Evolutionary conservation across 2,888 invertebrate genomes (phyloP).

Genomic region (Kuschelorhynchus macadamiae): DNA sequence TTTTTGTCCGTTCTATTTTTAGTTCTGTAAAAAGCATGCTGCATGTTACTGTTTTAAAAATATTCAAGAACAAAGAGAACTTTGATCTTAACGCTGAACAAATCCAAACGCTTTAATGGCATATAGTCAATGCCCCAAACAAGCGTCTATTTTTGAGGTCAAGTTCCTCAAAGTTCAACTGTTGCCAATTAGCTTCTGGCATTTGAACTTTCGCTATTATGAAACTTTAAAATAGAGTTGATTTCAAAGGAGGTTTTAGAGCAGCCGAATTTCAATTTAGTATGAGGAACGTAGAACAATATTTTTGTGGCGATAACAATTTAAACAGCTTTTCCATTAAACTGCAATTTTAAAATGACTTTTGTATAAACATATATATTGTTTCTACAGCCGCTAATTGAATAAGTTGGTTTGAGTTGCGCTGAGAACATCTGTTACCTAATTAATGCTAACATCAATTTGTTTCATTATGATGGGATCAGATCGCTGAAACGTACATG

Average conservation of each 20-base stretch:
- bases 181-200: slow-evolving; percentile 20
- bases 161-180: slow-evolving; percentile 11
- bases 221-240: slow-evolving; percentile 5
- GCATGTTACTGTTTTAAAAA: slow-evolving; percentile 17
- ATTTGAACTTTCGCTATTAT: slow-evolving; percentile 20
- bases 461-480: too few relatives aligned
- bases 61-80: not conserved
- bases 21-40: slow-evolving; percentile 24
- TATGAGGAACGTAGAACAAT: not conserved
- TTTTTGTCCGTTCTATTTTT: not conserved
- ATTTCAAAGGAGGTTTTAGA: not conserved
- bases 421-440: too few relatives aligned
- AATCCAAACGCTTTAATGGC: not conserved
- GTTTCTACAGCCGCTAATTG: too few relatives aligned
- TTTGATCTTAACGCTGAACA: slow-evolving; percentile 32
- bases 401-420: too few relatives aligned
- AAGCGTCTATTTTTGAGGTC: not conserved
- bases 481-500: too few relatives aligned
- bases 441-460: too few relatives aligned
- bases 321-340: not conserved
- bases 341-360: too few relatives aligned
- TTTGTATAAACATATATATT: too few relatives aligned
- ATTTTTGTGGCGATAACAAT: not conserved
- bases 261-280: not conserved
- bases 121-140: not conserved